Base-by-base conservation (phyloP, 2,888 invertebrate species). In the Atherix ibis region DNA sequence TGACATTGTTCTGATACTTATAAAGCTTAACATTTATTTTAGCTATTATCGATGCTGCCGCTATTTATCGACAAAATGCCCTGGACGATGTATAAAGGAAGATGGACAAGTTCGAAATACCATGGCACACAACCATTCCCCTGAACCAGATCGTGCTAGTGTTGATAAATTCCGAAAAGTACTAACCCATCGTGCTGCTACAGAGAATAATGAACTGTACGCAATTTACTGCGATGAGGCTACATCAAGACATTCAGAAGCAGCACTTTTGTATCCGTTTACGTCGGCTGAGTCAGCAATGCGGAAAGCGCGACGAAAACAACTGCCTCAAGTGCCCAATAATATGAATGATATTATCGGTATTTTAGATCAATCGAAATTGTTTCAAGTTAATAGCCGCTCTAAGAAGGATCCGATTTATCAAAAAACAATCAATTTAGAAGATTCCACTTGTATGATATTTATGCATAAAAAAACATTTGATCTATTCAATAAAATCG, bases 31-130 rank as follows among this genome's bases (percentile, higher is more conserved):
- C 8, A 26, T 27, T 18, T 24, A 14, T 33, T 35, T 14, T 17
- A 50, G 50, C n/a, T 50, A 48, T 18, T 50, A 43, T 38, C 47
- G 50, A 8, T 50, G 50, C 15, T 46, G 43, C 5, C 46, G 48
- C 5, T 46, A 48, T 32, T 46, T 45, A 22, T 44, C 40, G n/a
- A 37, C 44, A 25, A 46, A 46, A 35, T 50, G 50, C 34, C 45
- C 46, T 2, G 50, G 48, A 9, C 46, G 46, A 12, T 36, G 45
- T 17, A 37, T 44, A 2, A 37, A 38, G 14, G 47, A 50, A 38
- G 40, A 45, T 30, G 45, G 44, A 3, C 44, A 43, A 35, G 40
- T 46, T 1, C 43, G 44, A 22, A 32, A 40, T 12, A 43, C 44
- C 13, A 40, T 44, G n/a, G 42, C 37, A 5, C 50, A 50, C 27